Evolutionary conservation across 2,888 invertebrate species (phyloP), one percentile per base, ranked within the genome.

Genomic region (Heliconius ethilla): DNA sequence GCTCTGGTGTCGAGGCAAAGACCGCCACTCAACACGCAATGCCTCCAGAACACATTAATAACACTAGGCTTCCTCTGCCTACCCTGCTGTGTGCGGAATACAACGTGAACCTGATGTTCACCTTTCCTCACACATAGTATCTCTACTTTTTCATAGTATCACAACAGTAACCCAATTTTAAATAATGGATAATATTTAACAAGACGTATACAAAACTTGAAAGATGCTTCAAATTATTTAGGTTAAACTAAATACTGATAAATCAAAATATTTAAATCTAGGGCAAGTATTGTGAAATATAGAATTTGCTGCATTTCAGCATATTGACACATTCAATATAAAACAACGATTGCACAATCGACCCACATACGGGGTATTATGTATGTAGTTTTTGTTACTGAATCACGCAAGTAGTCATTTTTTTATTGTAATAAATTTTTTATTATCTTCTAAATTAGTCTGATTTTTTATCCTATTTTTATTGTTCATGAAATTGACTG

Each of bases 251-350:
- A 70, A 70, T 45, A 75, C 77, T 78, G 75, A 77, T 75, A 62
- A 62, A 51, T 51, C 40, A 63, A 10, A 51, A 29, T 75, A 63
- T 69, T 77, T 25, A 78, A 82, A 84, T 80, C 80, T 79, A 80
- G 82, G 82, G 78, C 83, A 70, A 22, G 22, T 62, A 69, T 84
- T 85, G 83, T 82, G 80, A 82, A 83, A 85, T 75, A 78, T 75
- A 69, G 75, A 76, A 79, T 81, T 79, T 67, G 80, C 79, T 83
- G 82, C 81, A 82, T 81, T 81, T 82, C 76, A 82, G 83, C 85
- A 81, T 79, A 83, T 80, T 73, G 79, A 79, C 83, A 82, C 77
- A 82, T 83, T 78, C 72, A 77, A 62, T 82, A 85, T 83, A 85
- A 84, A 83, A 81, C 81, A 6, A n/a, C 63, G 27, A 13, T 74